Conservation (phyloP, 2,797 vertebrate species). For the Nannoperca australis region DNA sequence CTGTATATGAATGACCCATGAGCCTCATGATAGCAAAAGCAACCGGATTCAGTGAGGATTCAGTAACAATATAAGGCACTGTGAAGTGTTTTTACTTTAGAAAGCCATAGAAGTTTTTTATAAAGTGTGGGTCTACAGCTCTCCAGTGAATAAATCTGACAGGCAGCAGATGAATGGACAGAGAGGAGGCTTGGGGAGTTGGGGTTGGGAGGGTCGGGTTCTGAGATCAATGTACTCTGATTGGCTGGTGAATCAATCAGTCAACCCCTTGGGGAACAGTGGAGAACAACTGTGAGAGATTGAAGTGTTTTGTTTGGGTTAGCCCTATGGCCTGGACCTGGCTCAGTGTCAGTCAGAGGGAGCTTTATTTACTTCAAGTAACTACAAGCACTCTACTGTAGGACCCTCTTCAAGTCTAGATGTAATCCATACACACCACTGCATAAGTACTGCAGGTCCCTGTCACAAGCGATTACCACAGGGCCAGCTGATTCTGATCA, state of each 20-base stretch:
- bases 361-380: slow-evolving; percentile 77
- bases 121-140: slow-evolving; percentile 50
- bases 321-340: slow-evolving; percentile 73
- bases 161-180: slow-evolving; percentile 79
- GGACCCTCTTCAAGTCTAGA: slow-evolving; percentile 44
- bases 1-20: slow-evolving; percentile 15
- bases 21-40: slow-evolving; percentile 12
- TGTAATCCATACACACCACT: slow-evolving; percentile 55
- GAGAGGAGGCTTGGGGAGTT: slow-evolving; percentile 63
- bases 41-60: slow-evolving; percentile 23
- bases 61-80: slow-evolving; percentile 16
- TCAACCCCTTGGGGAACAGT: slow-evolving; percentile 73
- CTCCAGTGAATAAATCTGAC: slow-evolving; percentile 77
- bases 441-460: slow-evolving; percentile 32
- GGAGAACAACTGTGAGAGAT: slow-evolving; percentile 74
- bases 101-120: slow-evolving; percentile 65
- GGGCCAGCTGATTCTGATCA: slow-evolving; percentile 48
- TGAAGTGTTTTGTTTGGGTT: slow-evolving; percentile 85
- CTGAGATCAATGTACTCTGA: slow-evolving; percentile 82
- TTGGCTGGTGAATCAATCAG: slow-evolving; percentile 83
- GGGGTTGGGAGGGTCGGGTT: slow-evolving; percentile 28
- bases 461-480: slow-evolving; percentile 45
- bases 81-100: slow-evolving; percentile 16
- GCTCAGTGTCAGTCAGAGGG: slow-evolving; percentile 78
- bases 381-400: slow-evolving; percentile 47